Evolutionary conservation across 2,113 vertebrate species (phyloP).

Genomic region (Pterocles burchelli): DNA sequence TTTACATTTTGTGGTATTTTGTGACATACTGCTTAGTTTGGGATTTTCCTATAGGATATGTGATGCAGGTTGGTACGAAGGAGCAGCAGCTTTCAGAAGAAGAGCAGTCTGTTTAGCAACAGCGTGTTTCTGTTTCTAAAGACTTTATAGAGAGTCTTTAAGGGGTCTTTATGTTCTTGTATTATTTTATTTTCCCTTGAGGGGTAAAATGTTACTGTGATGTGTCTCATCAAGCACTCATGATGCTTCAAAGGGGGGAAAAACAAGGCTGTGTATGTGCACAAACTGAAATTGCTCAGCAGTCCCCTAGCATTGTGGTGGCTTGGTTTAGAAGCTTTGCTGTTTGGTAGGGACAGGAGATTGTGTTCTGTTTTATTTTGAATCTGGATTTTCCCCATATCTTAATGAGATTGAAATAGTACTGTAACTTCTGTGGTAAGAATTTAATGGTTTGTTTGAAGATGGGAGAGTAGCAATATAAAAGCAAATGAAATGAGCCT

Average conservation of each 20-base stretch:
- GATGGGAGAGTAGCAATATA: background rate
- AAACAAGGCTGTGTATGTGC: background rate
- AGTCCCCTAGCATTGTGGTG: background rate
- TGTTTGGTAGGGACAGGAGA: background rate
- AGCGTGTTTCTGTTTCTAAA: background rate
- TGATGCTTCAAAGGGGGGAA: background rate
- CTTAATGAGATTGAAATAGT: background rate
- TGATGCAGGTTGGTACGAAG: background rate
- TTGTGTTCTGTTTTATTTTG: background rate
- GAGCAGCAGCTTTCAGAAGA: background rate
- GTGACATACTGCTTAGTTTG: background rate
- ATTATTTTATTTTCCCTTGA: background rate
- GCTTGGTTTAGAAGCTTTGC: background rate
- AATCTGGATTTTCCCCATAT: background rate
- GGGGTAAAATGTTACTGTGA: background rate
- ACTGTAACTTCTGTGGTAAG: background rate
- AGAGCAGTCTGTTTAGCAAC: background rate
- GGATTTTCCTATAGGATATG: background rate
- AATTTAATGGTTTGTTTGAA: background rate
- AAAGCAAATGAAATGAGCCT: background rate
- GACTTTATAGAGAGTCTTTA: background rate
- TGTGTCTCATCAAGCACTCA: background rate
- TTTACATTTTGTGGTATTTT: background rate
- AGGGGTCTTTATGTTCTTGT: background rate
- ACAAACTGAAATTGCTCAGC: background rate